Conservation (phyloP, 2,888 invertebrate species). For the Stenurella melanura region DNA sequence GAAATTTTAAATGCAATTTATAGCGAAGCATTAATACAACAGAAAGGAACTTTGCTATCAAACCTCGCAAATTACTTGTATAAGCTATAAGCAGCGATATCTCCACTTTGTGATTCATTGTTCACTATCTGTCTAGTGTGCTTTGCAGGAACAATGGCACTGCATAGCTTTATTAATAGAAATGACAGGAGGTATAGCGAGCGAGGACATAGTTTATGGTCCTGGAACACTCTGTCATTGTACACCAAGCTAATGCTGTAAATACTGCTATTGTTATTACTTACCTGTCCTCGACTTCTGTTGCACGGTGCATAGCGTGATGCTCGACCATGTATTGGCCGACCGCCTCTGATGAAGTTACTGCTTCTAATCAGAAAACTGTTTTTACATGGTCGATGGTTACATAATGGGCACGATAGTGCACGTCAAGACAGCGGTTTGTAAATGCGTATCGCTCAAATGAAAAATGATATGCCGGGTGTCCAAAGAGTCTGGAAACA, state of each 20-base stretch:
- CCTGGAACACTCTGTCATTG: conserved; percentile 20
- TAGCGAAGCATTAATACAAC: conserved; percentile 17
- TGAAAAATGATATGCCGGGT: neutral
- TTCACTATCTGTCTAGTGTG: conserved; percentile 49
- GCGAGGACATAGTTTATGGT: conserved; percentile 12
- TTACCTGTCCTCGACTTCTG: conserved; percentile 35
- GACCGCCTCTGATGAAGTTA: conserved; percentile 50
- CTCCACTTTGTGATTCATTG: conserved; percentile 54
- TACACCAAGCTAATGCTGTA: conserved; percentile 31
- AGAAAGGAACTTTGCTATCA: conserved; percentile 49
- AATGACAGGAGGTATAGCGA: conserved; percentile 20
- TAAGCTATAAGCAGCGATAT: conserved; percentile 57
- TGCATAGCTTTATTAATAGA: conserved; percentile 28
- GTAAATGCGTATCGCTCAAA: conserved; percentile 14
- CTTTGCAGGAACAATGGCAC: conserved; percentile 32
- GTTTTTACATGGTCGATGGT: conserved; percentile 52
- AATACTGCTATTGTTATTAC: conserved; percentile 22
- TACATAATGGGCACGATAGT: conserved; percentile 49
- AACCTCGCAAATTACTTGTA: conserved; percentile 54
- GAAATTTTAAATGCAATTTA: conserved; percentile 17
- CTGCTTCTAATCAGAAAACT: conserved; percentile 53
- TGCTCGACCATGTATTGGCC: conserved; percentile 45
- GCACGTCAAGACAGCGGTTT: conserved; percentile 47
- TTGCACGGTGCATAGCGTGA: conserved; percentile 47
- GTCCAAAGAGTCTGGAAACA: no score